These are phyloP conservation scores for Tamias sibiricus DNA, from an alignment of 2,113 vertebrate species.

Conservation along the genomic window DNA sequence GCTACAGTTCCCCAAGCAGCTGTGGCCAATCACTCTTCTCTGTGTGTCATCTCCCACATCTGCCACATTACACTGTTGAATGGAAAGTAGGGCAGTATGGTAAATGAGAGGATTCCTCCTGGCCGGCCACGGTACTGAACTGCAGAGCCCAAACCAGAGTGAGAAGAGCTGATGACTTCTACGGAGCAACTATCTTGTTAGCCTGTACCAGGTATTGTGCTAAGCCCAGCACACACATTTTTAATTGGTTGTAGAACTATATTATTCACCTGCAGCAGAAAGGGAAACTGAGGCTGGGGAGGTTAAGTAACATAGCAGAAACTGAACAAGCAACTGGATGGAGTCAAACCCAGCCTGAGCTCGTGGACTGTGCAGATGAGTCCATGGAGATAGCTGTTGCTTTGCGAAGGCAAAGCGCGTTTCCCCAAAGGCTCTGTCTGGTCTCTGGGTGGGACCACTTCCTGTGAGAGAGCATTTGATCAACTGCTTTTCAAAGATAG, in stretches of 20 bases:
- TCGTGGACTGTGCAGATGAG: fast-evolving
- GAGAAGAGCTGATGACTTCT: background rate
- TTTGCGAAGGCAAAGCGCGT: background rate
- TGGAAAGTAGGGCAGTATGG: background rate
- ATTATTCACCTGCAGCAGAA: background rate
- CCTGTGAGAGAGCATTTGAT: background rate
- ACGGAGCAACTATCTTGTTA: fast-evolving
- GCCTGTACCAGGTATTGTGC: background rate
- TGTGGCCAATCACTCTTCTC: background rate
- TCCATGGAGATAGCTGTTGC: too few species aligned
- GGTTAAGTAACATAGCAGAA: background rate
- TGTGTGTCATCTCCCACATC: background rate
- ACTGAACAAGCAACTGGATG: background rate
- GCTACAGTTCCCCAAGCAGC: background rate
- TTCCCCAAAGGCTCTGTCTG: background rate
- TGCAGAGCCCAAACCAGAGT: too few species aligned
- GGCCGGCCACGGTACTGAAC: background rate
- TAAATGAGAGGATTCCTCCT: background rate
- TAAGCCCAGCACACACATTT: background rate
- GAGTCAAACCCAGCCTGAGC: background rate
- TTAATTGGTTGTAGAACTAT: background rate
- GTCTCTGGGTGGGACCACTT: background rate
- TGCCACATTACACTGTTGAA: background rate
- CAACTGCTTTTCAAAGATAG: slow-evolving; percentile 13
- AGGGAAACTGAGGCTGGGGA: background rate